A percentile compares a stretch with the other conserved stretches of the same genome.
Evolutionary conservation across 2,888 invertebrate genomes (phyloP).

Genomic region (Emmelina monodactyla): DNA sequence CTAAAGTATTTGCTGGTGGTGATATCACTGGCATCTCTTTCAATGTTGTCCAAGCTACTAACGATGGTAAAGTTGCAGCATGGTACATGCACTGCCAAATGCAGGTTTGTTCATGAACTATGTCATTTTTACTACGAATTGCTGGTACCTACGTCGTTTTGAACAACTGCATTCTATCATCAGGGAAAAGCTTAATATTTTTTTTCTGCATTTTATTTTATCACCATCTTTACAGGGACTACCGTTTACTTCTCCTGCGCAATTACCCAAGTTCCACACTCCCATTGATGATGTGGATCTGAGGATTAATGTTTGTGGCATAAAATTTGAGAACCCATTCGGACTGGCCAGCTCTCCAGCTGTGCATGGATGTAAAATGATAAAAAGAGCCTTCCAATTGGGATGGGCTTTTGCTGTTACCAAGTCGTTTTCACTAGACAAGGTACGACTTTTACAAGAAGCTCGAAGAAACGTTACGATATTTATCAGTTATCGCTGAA

Average conservation of each 20-base stretch:
- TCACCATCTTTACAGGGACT: slow-evolving; percentile 57
- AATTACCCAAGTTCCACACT: slow-evolving; percentile 90
- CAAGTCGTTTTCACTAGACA: slow-evolving; percentile 94
- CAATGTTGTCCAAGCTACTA: slow-evolving; percentile 97
- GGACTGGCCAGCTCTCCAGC: slow-evolving; percentile 98
- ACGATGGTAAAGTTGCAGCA: slow-evolving; percentile 97
- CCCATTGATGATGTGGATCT: slow-evolving; percentile 94
- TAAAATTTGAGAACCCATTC: slow-evolving; percentile 95
- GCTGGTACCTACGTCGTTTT: too few species aligned
- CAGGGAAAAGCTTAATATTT: too few species aligned
- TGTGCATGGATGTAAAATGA: slow-evolving; percentile 94
- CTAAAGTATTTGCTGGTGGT: slow-evolving; percentile 91
- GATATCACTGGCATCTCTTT: slow-evolving; percentile 94
- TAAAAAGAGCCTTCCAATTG: slow-evolving; percentile 90
- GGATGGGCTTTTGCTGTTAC: slow-evolving; percentile 99
- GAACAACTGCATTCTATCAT: too few species aligned
- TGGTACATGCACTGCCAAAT: slow-evolving; percentile 94
- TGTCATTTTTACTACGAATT: not conserved
- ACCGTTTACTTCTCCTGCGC: slow-evolving; percentile 69
- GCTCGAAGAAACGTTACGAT: too few species aligned
- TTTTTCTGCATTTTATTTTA: not conserved
- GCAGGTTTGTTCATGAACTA: slow-evolving; percentile 71
- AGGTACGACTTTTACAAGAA: too few species aligned
- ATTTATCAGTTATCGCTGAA: too few species aligned
- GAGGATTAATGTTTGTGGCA: slow-evolving; percentile 90